phyloP scores from a whole-genome alignment of 1,140 invertebrate genomes.

The Calliopsis andreniformis region DNA sequence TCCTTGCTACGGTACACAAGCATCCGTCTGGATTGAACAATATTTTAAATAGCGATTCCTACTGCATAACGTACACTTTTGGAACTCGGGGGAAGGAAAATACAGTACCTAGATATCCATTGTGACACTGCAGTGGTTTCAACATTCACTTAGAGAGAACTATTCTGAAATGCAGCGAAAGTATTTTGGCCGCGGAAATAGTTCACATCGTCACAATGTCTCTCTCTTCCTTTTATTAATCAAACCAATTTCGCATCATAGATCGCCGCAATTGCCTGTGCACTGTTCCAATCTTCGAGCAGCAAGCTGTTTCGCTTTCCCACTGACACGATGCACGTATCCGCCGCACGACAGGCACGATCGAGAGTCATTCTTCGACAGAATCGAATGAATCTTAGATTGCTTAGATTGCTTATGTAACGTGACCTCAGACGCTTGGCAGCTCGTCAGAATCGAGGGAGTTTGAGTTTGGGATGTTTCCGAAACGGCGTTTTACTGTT shows the following conservation, averaged over 20 bases:
- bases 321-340: background rate
- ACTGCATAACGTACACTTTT: no score
- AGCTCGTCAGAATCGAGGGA: constrained; percentile 54
- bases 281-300: background rate
- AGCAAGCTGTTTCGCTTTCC: background rate
- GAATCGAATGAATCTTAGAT: constrained; percentile 36
- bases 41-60: no score
- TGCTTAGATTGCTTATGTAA: constrained; percentile 60
- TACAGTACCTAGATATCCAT: no score
- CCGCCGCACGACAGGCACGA: constrained; percentile 9
- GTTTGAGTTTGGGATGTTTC: constrained; percentile 35
- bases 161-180: background rate
- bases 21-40: background rate
- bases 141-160: background rate
- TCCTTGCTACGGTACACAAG: background rate
- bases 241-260: background rate
- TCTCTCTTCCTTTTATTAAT: background rate
- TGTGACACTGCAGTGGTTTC: no score
- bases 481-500: constrained; percentile 10
- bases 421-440: constrained; percentile 60
- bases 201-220: background rate
- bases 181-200: background rate
- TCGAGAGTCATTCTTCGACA: constrained; percentile 30
- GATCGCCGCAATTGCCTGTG: background rate
- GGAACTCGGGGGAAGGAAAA: no score